A percentile compares a stretch with the other conserved stretches of the same genome.
phyloP scores from a whole-genome alignment of 2,797 vertebrate genomes.

The Mergus octosetaceus region DNA sequence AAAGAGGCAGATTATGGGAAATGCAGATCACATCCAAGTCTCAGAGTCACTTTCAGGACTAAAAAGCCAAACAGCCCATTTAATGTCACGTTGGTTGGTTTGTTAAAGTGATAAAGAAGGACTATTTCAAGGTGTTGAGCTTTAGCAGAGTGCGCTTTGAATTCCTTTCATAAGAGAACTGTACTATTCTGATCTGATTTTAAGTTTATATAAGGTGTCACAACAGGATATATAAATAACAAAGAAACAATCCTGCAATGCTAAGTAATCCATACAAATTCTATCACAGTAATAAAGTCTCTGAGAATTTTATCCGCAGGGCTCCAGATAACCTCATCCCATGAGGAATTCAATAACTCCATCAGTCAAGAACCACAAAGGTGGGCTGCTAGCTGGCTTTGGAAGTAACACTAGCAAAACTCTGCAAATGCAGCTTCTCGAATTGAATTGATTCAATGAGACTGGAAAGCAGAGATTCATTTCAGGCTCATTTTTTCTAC shows the following conservation, averaged over 20 bases:
- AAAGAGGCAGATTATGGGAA: background rate
- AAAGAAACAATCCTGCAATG: slow-evolving; percentile 36
- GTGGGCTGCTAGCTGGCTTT: background rate
- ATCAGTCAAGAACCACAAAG: slow-evolving; percentile 24
- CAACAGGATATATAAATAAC: slow-evolving; percentile 59
- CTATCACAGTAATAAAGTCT: slow-evolving; percentile 55
- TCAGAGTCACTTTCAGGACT: background rate
- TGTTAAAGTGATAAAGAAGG: background rate
- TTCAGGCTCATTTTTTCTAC: slow-evolving; percentile 43
- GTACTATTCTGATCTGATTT: slow-evolving; percentile 25
- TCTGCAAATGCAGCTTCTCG: slow-evolving; percentile 54
- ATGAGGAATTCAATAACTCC: slow-evolving; percentile 42
- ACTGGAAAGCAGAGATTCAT: slow-evolving; percentile 45
- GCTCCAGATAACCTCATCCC: slow-evolving; percentile 24
- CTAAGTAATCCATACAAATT: slow-evolving; percentile 72
- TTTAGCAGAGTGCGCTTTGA: background rate
- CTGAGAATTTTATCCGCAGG: slow-evolving; percentile 33
- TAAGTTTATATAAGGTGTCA: slow-evolving; percentile 49
- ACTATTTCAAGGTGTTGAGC: background rate
- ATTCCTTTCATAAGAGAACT: slow-evolving; percentile 18
- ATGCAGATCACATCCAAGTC: background rate
- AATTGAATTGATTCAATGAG: slow-evolving; percentile 60
- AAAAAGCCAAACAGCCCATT: background rate
- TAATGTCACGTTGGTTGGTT: background rate
- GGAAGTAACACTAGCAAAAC: slow-evolving; percentile 50